Evolutionary conservation across 53 echinoderm and acorn worm species (phyloP).

Genomic region (Pentamera pediparva): DNA sequence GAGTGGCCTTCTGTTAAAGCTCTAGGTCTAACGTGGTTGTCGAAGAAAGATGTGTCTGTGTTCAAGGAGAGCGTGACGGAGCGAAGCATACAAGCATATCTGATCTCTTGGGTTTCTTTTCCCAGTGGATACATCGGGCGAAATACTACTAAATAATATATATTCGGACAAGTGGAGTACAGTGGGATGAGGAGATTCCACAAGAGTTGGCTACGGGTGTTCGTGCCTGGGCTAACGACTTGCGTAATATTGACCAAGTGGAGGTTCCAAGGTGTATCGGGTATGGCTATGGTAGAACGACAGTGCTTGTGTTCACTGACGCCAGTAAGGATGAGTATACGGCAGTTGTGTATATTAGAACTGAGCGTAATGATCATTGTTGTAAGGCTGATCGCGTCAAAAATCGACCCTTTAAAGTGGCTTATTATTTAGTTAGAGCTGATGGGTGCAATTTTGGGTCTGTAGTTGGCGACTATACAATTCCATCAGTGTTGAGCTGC

Average conservation of each 20-base stretch:
- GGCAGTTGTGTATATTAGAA: background rate
- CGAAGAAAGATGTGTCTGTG: constrained; percentile 27
- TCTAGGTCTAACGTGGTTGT: constrained; percentile 19
- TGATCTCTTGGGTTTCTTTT: constrained; percentile 25
- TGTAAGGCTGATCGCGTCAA: background rate
- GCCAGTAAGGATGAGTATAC: constrained; percentile 9
- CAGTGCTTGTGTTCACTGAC: background rate
- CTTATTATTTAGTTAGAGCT: no score
- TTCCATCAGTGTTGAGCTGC: no score
- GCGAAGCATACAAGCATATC: constrained; percentile 12
- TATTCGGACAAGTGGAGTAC: constrained; percentile 18
- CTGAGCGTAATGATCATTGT: background rate
- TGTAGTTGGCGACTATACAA: no score
- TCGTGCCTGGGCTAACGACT: constrained; percentile 2
- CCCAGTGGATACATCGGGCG: constrained; percentile 13
- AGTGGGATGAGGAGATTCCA: constrained; percentile 25
- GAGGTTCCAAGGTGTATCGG: constrained; percentile 22
- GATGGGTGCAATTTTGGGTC: no score
- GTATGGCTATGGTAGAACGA: background rate
- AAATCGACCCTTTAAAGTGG: no score
- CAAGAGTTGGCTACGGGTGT: background rate
- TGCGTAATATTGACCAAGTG: constrained; percentile 3
- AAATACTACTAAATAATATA: constrained; percentile 25
- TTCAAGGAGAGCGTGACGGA: constrained; percentile 21
- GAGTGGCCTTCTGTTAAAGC: constrained; percentile 37